Evolutionary conservation across 2,888 invertebrate genomes (phyloP), one percentile per base, ranked within the genome.

Genomic region (Andrena bicolor): DNA sequence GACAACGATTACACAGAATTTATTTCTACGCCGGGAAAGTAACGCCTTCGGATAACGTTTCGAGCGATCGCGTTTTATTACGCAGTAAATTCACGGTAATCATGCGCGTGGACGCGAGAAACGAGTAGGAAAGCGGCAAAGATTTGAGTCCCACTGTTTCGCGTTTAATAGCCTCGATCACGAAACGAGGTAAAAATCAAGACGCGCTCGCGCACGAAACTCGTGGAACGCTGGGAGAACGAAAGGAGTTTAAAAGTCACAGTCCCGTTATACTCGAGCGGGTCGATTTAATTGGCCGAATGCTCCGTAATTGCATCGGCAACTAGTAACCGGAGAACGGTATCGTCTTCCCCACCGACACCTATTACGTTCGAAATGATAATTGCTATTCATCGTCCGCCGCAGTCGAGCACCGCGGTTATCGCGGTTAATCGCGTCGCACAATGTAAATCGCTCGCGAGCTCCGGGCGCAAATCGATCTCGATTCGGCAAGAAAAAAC

Each of bases 101-200:
- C 79, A 76, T 80, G 71, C 76, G 63, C 61, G 74, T 49, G 74
- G 82, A 73, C 51, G 76, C 65, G 66, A 71, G 77, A 84, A 81
- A 88, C 79, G 74, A 71, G 72, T 79, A 68, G 26, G 73, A 78
- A 76, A 83, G 41, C 70, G 66, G 80, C 41, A 72, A 63, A 82
- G 84, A 80, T 86, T 77, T 63, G 72, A 76, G 60, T 61, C 64
- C 70, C 63, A 72, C 64, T 72, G 76, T 32, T 76, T 74, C 75
- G 68, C 64, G 79, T 87, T 90, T 91, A 92, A 92, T 91, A 90
- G 90, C 80, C 88, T 90, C 81, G 87, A 90, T 91, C 92, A 92
- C 92, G 92, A 86, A 91, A 87, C 87, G 71, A 75, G 86, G 88
- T 90, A 90, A 91, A 92, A 91, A 90, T 90, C 89, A 84, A 87